Percentiles rank a stretch among this genome's conserved stretches.
These are phyloP conservation scores for Colletes gigas DNA, from an alignment of 1,140 invertebrate species.

Conservation along the genomic window DNA sequence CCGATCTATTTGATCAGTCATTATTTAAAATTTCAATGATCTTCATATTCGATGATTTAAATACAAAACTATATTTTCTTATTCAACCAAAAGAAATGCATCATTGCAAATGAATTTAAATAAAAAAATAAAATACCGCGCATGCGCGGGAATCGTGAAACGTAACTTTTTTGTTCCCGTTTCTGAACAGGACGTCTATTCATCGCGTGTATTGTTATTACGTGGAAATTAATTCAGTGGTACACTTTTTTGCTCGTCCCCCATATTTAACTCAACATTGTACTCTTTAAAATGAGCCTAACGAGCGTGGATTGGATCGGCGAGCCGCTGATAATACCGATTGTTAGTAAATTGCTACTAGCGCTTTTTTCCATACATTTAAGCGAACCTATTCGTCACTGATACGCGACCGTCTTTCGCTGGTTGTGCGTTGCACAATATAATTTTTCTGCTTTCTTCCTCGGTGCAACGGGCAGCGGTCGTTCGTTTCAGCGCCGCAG, in stretches of 20 bases:
- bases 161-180: not conserved
- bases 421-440: constrained; percentile 14
- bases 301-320: not conserved
- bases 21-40: no score
- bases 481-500: not conserved
- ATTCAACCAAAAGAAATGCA: no score
- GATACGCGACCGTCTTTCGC: not conserved
- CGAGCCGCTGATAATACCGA: not conserved
- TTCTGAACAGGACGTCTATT: not conserved
- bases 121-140: no score
- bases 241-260: not conserved
- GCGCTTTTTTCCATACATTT: not conserved
- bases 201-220: not conserved
- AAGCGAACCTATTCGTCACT: not conserved
- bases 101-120: no score
- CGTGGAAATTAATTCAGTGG: not conserved
- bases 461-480: not conserved
- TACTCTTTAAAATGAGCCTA: not conserved
- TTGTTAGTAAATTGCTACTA: not conserved
- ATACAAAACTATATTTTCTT: no score
- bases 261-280: not conserved
- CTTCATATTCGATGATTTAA: no score
- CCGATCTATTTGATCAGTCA: no score
- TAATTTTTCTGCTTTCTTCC: constrained; percentile 9
- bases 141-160: no score